A percentile compares a stretch with the other conserved stretches of the same genome.
Conservation (phyloP, 2,888 invertebrate species). For the Crossocerus cetratus region DNA sequence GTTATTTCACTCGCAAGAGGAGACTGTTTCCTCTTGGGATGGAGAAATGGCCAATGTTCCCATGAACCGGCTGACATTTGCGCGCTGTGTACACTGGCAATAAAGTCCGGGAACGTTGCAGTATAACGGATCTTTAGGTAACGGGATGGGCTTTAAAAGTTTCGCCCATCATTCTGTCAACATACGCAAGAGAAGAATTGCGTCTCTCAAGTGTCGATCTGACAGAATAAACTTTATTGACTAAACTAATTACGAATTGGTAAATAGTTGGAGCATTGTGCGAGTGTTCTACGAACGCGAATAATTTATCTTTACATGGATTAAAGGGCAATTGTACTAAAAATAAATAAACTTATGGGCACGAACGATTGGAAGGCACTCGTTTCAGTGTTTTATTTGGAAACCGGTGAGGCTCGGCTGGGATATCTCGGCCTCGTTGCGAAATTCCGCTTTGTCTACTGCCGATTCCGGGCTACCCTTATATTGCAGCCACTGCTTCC, state of each 20-base stretch:
- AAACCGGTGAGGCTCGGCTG: conserved; percentile 79
- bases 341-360: too few species aligned
- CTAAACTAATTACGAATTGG: too few species aligned
- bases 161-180: background rate
- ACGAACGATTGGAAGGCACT: background rate
- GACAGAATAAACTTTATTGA: too few species aligned
- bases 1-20: too few species aligned
- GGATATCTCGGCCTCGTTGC: conserved; percentile 80
- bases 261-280: too few species aligned
- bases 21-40: too few species aligned
- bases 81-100: conserved; percentile 8
- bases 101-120: background rate
- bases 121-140: conserved; percentile 11
- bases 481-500: conserved; percentile 81
- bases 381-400: conserved; percentile 74
- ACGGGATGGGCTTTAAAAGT: conserved; percentile 10
- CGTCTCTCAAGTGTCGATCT: background rate
- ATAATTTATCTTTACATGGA: too few species aligned
- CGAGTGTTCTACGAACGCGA: too few species aligned
- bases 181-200: conserved; percentile 12
- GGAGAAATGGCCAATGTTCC: background rate
- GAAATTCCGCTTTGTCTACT: conserved; percentile 86
- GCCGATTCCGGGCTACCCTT: conserved; percentile 87
- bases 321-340: too few species aligned
- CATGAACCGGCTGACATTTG: conserved; percentile 24